Evolutionary conservation across 1,140 invertebrate genomes (phyloP).

Genomic region (Hycleus phaleratus): DNA sequence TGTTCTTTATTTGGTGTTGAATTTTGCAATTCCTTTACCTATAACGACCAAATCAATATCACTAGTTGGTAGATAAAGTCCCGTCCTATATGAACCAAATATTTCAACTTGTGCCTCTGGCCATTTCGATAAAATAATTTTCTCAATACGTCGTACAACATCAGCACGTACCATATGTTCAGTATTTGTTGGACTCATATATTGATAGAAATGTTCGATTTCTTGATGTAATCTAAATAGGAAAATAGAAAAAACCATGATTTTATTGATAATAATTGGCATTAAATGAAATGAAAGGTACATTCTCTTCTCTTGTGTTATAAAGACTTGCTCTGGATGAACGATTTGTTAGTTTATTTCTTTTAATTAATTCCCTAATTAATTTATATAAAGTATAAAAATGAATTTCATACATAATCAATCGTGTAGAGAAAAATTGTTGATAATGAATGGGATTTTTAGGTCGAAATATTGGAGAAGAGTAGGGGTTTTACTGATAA

Average conservation of each 20-base stretch:
- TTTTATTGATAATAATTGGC: background rate
- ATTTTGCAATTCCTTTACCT: slow-evolving; percentile 48
- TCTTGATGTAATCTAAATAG: slow-evolving; percentile 82
- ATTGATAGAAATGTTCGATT: slow-evolving; percentile 91
- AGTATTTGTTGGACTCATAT: slow-evolving; percentile 85
- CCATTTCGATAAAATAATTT: slow-evolving; percentile 81
- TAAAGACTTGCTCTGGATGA: no score
- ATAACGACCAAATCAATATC: slow-evolving; percentile 97
- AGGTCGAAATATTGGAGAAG: slow-evolving; percentile 1
- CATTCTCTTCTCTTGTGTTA: background rate
- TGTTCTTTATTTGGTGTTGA: background rate
- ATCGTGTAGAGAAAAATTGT: slow-evolving; percentile 2
- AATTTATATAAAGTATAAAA: no score
- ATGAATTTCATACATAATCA: no score
- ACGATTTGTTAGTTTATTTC: no score
- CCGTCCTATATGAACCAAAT: slow-evolving; percentile 92
- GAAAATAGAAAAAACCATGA: slow-evolving; percentile 7
- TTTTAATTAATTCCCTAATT: no score
- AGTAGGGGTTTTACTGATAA: background rate
- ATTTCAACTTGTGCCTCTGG: slow-evolving; percentile 87
- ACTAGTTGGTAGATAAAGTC: slow-evolving; percentile 92
- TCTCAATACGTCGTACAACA: slow-evolving; percentile 80
- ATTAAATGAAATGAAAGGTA: background rate
- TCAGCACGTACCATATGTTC: slow-evolving; percentile 79
- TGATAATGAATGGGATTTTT: slow-evolving; percentile 5